phyloP scores from a whole-genome alignment of 2,888 invertebrate species.

The Odiellus spinosus region DNA sequence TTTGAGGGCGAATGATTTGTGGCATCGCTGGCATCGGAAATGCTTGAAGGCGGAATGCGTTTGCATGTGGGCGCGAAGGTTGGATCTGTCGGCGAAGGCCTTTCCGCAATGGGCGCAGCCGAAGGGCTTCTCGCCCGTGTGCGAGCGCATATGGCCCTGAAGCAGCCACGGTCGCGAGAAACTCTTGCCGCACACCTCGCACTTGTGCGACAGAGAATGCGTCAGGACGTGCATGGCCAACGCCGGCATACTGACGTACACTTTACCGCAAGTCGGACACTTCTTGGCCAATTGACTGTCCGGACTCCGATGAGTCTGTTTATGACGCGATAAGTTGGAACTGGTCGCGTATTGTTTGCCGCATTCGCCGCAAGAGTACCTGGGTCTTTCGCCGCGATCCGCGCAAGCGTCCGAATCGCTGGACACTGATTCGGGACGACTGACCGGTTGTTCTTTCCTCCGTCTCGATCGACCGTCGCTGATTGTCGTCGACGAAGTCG shows the following conservation, averaged over 20 bases:
- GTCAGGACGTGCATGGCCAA: constrained; percentile 72
- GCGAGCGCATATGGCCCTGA: constrained; percentile 74
- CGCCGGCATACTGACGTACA: constrained; percentile 75
- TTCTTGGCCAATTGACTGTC: constrained; percentile 53
- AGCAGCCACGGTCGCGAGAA: constrained; percentile 78
- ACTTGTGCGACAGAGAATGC: constrained; percentile 68
- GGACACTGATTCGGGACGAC: neutral
- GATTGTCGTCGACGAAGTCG: neutral
- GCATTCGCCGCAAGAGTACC: constrained; percentile 66
- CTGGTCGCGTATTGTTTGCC: constrained; percentile 82
- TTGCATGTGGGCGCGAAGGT: constrained; percentile 83
- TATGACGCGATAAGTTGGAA: constrained; percentile 71
- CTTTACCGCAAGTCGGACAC: constrained; percentile 71
- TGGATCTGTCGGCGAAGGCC: constrained; percentile 83
- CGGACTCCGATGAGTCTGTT: constrained; percentile 77
- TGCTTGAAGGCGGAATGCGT: constrained; percentile 82
- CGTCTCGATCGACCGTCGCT: neutral
- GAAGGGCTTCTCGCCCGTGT: constrained; percentile 81
- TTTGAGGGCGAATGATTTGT: constrained; percentile 80
- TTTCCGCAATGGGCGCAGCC: constrained; percentile 84
- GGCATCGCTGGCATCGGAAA: constrained; percentile 67
- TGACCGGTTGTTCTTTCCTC: neutral
- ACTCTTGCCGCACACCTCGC: constrained; percentile 67
- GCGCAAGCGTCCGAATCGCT: neutral
- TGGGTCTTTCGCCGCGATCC: constrained; percentile 5